Base-by-base conservation (phyloP, 2,888 invertebrate species). In the Rutpela maculata region DNA sequence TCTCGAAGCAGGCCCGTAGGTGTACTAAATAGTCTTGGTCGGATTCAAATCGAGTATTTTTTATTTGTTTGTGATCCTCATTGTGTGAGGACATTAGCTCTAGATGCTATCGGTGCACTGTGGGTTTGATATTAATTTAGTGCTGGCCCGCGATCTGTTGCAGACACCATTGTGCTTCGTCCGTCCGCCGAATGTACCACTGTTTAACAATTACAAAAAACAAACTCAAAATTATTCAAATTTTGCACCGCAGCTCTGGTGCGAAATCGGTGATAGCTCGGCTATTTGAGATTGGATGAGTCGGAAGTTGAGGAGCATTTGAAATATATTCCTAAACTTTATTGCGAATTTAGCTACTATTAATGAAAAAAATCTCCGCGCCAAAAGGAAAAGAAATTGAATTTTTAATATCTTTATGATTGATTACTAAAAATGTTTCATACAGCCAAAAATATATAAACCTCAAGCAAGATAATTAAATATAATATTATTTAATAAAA, bases 31-130 rank as follows among this genome's bases (percentile, higher is more conserved):
- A 89, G 88, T 88, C 88, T 87, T 87, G 88, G 86, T 86, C 86
- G 88, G 88, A 88, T 88, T 89, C 88, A 88, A 88, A 88, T 88
- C 87, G 85, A 84, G 83, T 86, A 85, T 84, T 88, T 88, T 87
- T 88, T 88, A 87, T 88, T 88, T 87, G 87, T 86, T 84, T 85
- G 84, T 85, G 89, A 87, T 88, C 87, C 87, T 88, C 88, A 89
- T 89, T 89, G 89, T 88, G 88, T 88, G 88, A 88, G 88, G 89
- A 88, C 89, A 89, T 89, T 89, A 88, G 88, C 88, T 88, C 85
- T 84, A 88, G 88, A 88, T 88, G 84, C 81, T 88, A 88, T 88
- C 88, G 83, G 82, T 82, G 81, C 83, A 82, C 84, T 87, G 87
- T 88, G 88, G 88, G 88, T 84, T 88, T 88, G 88, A 87, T 88